Conservation (phyloP, 2,888 invertebrate genomes). For the Trichopria drosophilae region DNA sequence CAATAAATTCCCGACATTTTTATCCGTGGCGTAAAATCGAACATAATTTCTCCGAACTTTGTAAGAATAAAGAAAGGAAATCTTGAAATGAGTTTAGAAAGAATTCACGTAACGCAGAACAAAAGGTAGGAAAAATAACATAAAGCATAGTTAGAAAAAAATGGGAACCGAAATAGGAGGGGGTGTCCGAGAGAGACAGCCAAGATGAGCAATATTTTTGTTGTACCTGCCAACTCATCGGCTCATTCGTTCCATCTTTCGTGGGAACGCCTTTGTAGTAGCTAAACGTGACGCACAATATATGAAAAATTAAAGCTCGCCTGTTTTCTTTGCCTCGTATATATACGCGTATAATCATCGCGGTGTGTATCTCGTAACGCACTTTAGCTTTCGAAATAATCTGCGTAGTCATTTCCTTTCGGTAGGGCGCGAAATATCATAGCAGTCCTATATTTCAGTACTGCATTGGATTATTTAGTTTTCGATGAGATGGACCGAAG, state of each 20-base stretch:
- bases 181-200: conserved; percentile 29
- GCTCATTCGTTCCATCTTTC: conserved; percentile 42
- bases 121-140: too few species aligned
- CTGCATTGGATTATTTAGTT: too few species aligned
- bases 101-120: too few species aligned
- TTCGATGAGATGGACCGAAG: too few species aligned
- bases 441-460: too few species aligned
- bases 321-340: conserved; percentile 44
- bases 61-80: too few species aligned
- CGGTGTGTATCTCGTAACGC: conserved; percentile 18
- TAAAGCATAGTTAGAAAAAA: conserved; percentile 34
- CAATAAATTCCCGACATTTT: too few species aligned
- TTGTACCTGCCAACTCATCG: conserved; percentile 53
- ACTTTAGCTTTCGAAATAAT: conserved; percentile 43
- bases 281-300: conserved; percentile 46
- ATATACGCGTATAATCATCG: conserved; percentile 1
- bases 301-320: conserved; percentile 40
- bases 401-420: conserved; percentile 46
- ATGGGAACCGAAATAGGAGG: conserved; percentile 26
- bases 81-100: too few species aligned
- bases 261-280: conserved; percentile 49
- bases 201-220: conserved; percentile 51
- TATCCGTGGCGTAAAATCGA: too few species aligned
- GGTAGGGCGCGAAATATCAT: too few species aligned
- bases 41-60: too few species aligned